These are phyloP conservation scores for Lepidocyrtoides sp. DNA, from an alignment of 2,888 invertebrate species.

Conservation along the genomic window DNA sequence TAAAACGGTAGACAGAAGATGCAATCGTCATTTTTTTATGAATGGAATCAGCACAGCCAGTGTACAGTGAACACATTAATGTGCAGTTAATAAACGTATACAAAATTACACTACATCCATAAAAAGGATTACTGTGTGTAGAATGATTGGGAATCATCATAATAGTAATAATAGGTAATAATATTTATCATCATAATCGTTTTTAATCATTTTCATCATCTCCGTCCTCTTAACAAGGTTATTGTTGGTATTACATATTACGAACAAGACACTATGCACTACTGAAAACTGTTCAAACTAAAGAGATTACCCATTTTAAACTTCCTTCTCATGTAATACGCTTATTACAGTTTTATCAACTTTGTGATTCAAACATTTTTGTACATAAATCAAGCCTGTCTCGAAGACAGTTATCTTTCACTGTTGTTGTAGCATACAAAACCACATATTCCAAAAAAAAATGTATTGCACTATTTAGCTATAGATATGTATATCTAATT, in stretches of 20 bases:
- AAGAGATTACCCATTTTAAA: background rate
- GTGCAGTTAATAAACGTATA: background rate
- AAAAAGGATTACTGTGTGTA: background rate
- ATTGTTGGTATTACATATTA: too few species aligned
- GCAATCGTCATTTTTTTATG: conserved; percentile 31
- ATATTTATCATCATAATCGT: background rate
- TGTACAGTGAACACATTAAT: background rate
- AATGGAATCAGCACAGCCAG: background rate
- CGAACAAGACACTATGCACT: background rate
- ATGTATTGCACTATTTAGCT: background rate
- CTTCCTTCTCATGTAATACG: background rate
- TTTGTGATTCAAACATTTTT: background rate
- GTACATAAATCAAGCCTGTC: background rate
- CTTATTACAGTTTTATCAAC: background rate
- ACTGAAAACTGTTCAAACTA: background rate
- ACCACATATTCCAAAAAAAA: background rate
- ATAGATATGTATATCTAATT: background rate
- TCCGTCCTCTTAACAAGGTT: background rate
- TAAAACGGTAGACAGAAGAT: background rate
- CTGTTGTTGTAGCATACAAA: background rate
- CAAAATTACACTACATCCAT: background rate
- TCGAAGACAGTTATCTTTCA: background rate
- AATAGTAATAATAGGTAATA: background rate
- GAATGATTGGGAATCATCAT: background rate
- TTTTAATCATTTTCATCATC: background rate